Conservation (phyloP, 2,888 invertebrate species). For the Dynastes hyllus region DNA sequence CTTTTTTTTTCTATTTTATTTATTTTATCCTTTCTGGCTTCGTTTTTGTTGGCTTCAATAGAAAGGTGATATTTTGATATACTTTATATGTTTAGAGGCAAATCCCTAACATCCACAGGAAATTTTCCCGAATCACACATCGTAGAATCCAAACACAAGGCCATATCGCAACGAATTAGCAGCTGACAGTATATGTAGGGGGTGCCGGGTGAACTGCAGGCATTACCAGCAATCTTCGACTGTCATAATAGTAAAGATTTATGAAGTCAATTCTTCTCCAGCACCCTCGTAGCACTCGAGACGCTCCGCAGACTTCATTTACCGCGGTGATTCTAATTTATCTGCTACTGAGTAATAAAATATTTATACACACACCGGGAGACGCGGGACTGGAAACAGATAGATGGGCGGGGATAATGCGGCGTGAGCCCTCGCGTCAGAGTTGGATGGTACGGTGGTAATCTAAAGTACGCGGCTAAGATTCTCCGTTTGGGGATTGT, state of each 20-base stretch:
- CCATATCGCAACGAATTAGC: conserved; percentile 2
- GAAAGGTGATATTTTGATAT: too few species aligned
- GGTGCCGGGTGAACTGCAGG: not conserved
- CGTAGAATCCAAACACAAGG: too few species aligned
- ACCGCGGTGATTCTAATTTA: conserved; percentile 30
- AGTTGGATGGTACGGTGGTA: not conserved
- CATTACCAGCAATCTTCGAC: conserved; percentile 2
- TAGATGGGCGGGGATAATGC: conserved; percentile 13
- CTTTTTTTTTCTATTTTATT: not conserved
- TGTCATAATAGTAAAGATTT: conserved; percentile 36
- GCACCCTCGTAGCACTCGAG: conserved; percentile 1
- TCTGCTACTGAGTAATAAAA: conserved; percentile 35
- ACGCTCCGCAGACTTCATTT: conserved; percentile 25
- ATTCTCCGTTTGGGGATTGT: not conserved
- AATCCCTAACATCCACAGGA: too few species aligned
- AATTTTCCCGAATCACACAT: too few species aligned
- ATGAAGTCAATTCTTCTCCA: conserved; percentile 26
- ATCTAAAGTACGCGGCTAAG: not conserved
- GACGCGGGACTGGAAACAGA: conserved; percentile 29
- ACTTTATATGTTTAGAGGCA: too few species aligned
- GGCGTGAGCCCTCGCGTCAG: not conserved
- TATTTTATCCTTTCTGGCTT: not conserved
- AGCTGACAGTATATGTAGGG: not conserved
- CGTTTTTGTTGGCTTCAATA: too few species aligned
- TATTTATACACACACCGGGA: conserved; percentile 25